These are phyloP conservation scores for Cephus cinctus DNA, from an alignment of 1,140 invertebrate species.

Conservation along the genomic window DNA sequence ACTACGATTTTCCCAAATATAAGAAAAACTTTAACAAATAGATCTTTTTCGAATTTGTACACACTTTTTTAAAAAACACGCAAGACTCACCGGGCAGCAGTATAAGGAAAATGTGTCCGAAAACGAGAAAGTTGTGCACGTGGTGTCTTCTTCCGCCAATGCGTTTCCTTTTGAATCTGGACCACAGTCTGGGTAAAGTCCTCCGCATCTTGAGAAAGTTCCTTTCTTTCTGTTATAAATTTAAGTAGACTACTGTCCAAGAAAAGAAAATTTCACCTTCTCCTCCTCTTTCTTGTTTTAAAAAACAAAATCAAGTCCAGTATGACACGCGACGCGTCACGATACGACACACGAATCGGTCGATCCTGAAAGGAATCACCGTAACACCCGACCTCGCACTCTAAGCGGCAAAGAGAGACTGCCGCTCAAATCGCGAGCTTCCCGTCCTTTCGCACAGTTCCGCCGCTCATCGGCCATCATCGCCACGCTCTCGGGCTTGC, in stretches of 20 bases:
- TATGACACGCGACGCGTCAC: not conserved
- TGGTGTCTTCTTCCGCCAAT: not conserved
- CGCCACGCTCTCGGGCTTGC: constrained; percentile 1
- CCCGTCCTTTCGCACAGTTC: constrained; percentile 13
- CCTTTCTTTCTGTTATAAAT: not conserved
- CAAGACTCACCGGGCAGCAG: too few species aligned
- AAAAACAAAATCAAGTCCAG: constrained; percentile 5
- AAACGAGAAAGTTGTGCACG: not conserved
- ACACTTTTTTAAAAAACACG: too few species aligned
- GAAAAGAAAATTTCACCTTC: too few species aligned
- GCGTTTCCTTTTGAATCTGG: constrained; percentile 11
- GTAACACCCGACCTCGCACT: constrained; percentile 18
- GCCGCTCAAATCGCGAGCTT: constrained; percentile 11
- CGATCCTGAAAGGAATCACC: too few species aligned
- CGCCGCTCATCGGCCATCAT: constrained; percentile 13
- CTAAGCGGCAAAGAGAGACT: constrained; percentile 22
- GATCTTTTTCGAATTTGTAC: too few species aligned
- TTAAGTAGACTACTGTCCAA: not conserved
- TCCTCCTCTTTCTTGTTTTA: not conserved
- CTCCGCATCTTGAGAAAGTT: not conserved
- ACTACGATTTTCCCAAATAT: too few species aligned
- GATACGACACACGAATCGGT: too few species aligned
- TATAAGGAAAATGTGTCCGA: too few species aligned
- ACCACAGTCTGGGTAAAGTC: constrained; percentile 19
- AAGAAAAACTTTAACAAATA: too few species aligned